phyloP scores from a whole-genome alignment of 2,888 invertebrate genomes.

The Anticlea derivata region DNA sequence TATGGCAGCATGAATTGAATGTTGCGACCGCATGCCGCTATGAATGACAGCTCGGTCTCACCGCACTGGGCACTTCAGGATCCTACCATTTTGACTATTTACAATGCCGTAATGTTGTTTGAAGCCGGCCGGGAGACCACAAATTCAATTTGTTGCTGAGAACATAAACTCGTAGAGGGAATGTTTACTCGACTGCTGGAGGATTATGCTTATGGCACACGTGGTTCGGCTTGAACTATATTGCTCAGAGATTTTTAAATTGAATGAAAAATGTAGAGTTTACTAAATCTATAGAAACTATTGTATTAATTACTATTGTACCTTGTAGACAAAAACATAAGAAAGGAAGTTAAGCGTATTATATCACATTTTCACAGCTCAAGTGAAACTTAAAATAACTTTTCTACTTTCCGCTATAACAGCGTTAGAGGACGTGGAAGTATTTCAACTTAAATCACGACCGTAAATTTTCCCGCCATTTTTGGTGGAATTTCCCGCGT shows the following conservation, averaged over 20 bases:
- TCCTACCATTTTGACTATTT: background rate
- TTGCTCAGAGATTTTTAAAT: too few species aligned
- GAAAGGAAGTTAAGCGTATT: too few species aligned
- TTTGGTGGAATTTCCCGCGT: constrained; percentile 36
- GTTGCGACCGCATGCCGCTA: constrained; percentile 1
- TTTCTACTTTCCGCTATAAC: constrained; percentile 12
- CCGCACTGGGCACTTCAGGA: background rate
- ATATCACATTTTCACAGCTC: constrained; percentile 4
- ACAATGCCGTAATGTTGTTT: background rate
- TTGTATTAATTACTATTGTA: too few species aligned
- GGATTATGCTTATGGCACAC: too few species aligned
- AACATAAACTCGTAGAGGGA: too few species aligned
- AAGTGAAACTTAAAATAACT: constrained; percentile 14
- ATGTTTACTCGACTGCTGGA: too few species aligned
- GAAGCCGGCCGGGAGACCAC: background rate
- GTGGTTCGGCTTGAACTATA: too few species aligned
- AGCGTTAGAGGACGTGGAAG: constrained; percentile 28
- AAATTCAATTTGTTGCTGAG: too few species aligned
- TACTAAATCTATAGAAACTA: too few species aligned
- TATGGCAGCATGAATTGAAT: constrained; percentile 6
- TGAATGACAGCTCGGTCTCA: background rate
- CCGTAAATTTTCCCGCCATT: constrained; percentile 43
- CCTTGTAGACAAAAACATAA: too few species aligned
- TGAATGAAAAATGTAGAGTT: too few species aligned
- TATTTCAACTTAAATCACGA: constrained; percentile 45